Base-by-base conservation (phyloP, 2,797 vertebrate species). In the Pteronotus mesoamericanus region DNA sequence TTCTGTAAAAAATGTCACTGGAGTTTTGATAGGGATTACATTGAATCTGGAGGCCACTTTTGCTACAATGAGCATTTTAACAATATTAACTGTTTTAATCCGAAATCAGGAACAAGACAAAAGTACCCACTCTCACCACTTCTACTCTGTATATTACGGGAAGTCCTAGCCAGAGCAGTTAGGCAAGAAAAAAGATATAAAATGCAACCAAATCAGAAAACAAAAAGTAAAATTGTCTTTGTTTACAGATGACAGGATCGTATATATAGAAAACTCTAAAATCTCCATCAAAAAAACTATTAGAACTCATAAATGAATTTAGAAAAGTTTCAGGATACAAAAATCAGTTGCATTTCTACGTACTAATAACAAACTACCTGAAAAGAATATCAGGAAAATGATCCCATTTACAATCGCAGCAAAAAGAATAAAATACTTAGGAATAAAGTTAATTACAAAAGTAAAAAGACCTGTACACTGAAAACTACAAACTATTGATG, bases 271-370 rank as follows among this genome's bases (percentile, higher is more conserved):
- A 75, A 83, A 77, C 9, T 14, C 4, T 68, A 48, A 95, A 87
- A 26, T 69, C 9, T 46, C 14, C 64, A 86, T 29, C 51, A 39
- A 61, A 86, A 42, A 66, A 61, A 9, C 24, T 48, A 29, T 68
- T 74, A 61, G 29, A 44, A 78, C 55, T 90, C 82, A 86, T 72
- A 92, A 79, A 53, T 53, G 80, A 96, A 84, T 72, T 59, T 77
- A 95, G n/a, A 66, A n/a, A 95, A 90, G n/a, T 89, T 71, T 3
- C 42, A 66, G n/a, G 26, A 59, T 86, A 37, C 69, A 42, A 92
- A 88, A 82, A 37, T 84, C 46, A 29, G 2, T 80, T 59, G 8
- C 22, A 48, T 68, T 89, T 94, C 79, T 95, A 16, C 9, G 15
- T 66, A 37, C 39, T 39, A 29, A 80, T 42, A 77, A 64, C 57